phyloP scores from a whole-genome alignment of 2,888 invertebrate species.

The Pollenia labialis region DNA sequence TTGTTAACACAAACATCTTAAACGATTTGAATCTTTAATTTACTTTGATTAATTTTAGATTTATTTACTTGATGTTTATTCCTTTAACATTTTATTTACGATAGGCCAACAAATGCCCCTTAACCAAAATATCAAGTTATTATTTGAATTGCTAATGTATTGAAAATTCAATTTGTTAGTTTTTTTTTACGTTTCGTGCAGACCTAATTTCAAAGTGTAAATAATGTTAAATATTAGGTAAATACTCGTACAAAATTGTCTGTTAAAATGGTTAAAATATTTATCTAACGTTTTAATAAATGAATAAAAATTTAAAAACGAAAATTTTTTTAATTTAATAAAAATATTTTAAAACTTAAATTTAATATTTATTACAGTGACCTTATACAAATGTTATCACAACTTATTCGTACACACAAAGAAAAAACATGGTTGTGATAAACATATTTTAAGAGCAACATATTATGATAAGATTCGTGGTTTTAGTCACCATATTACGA shows the following conservation, averaged over 20 bases:
- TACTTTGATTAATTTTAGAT: slow-evolving; percentile 79
- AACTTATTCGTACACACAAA: no score
- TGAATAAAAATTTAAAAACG: background rate
- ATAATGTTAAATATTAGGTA: background rate
- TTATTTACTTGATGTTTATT: slow-evolving; percentile 71
- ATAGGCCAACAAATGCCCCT: slow-evolving; percentile 33
- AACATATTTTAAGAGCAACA: no score
- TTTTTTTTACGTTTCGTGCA: no score
- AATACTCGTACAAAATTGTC: no score
- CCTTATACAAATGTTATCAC: no score
- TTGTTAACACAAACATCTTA: slow-evolving; percentile 70
- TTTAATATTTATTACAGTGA: no score
- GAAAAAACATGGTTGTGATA: no score
- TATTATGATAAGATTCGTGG: no score
- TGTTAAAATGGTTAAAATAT: no score
- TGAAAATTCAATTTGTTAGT: slow-evolving; percentile 8
- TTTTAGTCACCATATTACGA: no score
- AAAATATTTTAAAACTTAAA: slow-evolving; percentile 12
- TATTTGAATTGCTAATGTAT: slow-evolving; percentile 56
- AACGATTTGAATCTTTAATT: slow-evolving; percentile 79
- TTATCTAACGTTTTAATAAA: no score
- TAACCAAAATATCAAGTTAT: slow-evolving; percentile 39
- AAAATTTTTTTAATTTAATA: background rate
- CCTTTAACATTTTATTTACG: slow-evolving; percentile 38
- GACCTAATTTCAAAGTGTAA: background rate